These are phyloP conservation scores for Sterrhoptilus dennistouni DNA, from an alignment of 2,113 vertebrate species.

Conservation along the genomic window DNA sequence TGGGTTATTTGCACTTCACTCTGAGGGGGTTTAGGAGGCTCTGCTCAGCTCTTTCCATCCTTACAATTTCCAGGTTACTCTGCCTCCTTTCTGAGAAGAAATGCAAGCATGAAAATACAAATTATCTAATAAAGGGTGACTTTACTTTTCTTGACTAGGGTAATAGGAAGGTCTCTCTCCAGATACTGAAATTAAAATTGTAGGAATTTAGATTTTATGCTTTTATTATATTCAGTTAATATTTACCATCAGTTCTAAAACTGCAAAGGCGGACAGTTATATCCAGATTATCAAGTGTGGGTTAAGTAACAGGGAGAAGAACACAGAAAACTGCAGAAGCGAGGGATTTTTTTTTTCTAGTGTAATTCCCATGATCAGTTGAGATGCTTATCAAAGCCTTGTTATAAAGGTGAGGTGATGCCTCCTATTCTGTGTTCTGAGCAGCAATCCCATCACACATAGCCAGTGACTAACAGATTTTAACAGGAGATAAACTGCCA, in stretches of 20 bases:
- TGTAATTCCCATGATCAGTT: neutral
- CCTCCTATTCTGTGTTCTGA: neutral
- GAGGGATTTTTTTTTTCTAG: neutral
- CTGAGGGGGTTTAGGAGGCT: neutral
- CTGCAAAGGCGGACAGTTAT: neutral
- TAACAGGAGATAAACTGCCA: neutral
- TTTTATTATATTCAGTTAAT: neutral
- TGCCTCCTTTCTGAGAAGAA: neutral
- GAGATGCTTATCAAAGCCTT: neutral
- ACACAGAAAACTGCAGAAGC: neutral
- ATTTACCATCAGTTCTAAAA: neutral
- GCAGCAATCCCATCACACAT: neutral
- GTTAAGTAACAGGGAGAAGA: neutral
- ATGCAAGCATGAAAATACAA: neutral
- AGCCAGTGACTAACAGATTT: neutral
- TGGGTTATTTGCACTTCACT: neutral
- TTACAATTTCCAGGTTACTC: neutral
- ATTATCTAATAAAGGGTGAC: neutral
- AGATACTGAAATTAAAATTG: neutral
- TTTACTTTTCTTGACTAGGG: neutral
- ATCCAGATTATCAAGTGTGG: too few species aligned
- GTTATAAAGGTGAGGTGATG: neutral
- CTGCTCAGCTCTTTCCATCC: neutral
- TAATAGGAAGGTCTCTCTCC: neutral
- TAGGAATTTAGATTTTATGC: neutral